Percentiles rank a stretch among this genome's conserved stretches.
Evolutionary conservation across 2,888 invertebrate genomes (phyloP).

Genomic region (Thera obeliscata): DNA sequence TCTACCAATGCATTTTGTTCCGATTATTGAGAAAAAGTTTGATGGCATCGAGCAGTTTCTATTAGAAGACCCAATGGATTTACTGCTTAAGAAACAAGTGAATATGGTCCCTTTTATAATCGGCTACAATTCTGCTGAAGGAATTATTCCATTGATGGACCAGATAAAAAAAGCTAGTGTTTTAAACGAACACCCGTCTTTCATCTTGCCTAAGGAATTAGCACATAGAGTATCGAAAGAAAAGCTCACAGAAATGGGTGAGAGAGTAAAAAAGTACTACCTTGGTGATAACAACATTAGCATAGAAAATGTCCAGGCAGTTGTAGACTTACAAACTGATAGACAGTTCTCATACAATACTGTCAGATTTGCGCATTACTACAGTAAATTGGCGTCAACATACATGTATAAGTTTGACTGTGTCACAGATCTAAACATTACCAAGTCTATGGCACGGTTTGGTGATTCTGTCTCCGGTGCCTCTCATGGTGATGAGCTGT

Average conservation of each 20-base stretch:
- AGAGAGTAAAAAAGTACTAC: conserved; percentile 56
- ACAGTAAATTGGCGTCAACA: conserved; percentile 45
- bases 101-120: conserved; percentile 57
- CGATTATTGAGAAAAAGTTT: conserved; percentile 61
- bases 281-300: conserved; percentile 49
- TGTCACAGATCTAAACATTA: conserved; percentile 59
- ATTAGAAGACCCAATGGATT: conserved; percentile 46
- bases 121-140: conserved; percentile 64
- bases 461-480: too few relatives aligned
- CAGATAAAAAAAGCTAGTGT: conserved; percentile 48
- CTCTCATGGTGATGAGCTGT: too few relatives aligned
- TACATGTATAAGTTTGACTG: conserved; percentile 62
- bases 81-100: conserved; percentile 50
- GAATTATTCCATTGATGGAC: conserved; percentile 48
- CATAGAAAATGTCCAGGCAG: conserved; percentile 42
- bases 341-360: conserved; percentile 53
- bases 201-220: conserved; percentile 57
- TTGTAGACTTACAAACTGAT: conserved; percentile 54
- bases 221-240: conserved; percentile 46
- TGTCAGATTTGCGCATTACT: conserved; percentile 56
- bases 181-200: conserved; percentile 52
- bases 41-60: conserved; percentile 55
- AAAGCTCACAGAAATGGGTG: conserved; percentile 51
- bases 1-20: conserved; percentile 56
- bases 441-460: conserved; percentile 42